phyloP scores from a whole-genome alignment of 2,797 vertebrate species.

The Vultur gryphus region DNA sequence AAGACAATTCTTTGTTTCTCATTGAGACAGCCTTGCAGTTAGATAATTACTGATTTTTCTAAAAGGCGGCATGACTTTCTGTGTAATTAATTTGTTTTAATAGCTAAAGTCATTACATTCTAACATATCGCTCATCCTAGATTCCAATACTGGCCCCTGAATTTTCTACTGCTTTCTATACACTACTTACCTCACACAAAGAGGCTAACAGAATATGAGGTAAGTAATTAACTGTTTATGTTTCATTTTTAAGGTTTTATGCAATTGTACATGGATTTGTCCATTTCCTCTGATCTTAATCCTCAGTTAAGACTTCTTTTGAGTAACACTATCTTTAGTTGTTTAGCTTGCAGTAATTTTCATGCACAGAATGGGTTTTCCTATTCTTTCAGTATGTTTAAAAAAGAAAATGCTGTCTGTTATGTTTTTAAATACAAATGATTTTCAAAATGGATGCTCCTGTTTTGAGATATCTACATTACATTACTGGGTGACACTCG shows the following conservation, averaged over 20 bases:
- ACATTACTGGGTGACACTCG: neutral
- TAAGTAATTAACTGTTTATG: neutral
- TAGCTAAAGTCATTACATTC: neutral
- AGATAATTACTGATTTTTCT: neutral
- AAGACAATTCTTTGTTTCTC: neutral
- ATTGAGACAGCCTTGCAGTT: neutral
- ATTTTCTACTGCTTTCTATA: neutral
- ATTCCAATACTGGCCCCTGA: neutral
- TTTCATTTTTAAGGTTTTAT: neutral
- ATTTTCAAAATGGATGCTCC: neutral
- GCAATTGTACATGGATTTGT: neutral
- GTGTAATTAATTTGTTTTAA: neutral
- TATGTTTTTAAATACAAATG: neutral
- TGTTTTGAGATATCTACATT: neutral
- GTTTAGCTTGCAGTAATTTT: neutral
- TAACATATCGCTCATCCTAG: fast-evolving
- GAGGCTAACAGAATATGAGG: neutral
- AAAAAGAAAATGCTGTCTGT: neutral
- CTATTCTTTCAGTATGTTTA: neutral
- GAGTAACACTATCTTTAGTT: neutral
- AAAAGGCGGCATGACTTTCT: neutral
- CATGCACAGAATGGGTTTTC: neutral
- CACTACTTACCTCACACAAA: neutral
- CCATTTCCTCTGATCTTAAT: neutral
- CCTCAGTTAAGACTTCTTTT: neutral